phyloP scores from a whole-genome alignment of 1,140 invertebrate genomes.

The Homarus americanus region DNA sequence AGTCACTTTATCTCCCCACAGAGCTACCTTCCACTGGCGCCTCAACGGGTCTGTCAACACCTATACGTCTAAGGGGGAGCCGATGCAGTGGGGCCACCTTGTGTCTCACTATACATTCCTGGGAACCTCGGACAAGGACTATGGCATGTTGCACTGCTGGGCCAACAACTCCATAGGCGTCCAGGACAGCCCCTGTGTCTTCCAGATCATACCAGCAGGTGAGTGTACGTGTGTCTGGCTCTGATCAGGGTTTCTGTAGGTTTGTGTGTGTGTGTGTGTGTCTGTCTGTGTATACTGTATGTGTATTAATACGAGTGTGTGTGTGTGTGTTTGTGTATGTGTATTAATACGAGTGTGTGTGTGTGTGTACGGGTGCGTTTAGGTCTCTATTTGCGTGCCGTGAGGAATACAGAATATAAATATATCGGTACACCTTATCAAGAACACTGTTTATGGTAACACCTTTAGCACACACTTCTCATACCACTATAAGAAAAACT shows the following conservation, averaged over 20 bases:
- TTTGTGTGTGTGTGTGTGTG: neutral
- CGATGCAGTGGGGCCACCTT: slow-evolving; percentile 39
- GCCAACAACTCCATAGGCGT: slow-evolving; percentile 88
- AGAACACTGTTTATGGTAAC: too few species aligned
- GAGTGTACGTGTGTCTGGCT: neutral
- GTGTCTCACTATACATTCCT: slow-evolving; percentile 47
- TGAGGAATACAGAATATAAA: too few species aligned
- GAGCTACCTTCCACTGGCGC: slow-evolving; percentile 59
- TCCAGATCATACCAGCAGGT: slow-evolving; percentile 88
- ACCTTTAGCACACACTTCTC: too few species aligned
- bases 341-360: neutral
- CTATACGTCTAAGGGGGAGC: slow-evolving; percentile 43
- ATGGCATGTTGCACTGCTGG: slow-evolving; percentile 87
- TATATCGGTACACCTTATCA: too few species aligned
- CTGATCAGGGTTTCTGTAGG: neutral
- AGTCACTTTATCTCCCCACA: neutral
- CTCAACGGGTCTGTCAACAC: slow-evolving; percentile 54
- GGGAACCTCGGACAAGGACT: slow-evolving; percentile 81
- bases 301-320: neutral
- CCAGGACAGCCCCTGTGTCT: slow-evolving; percentile 86
- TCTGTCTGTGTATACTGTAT: neutral
- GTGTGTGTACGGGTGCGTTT: neutral
- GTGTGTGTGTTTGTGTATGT: neutral
- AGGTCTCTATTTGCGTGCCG: too few species aligned
- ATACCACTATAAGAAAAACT: too few species aligned